Conservation (phyloP, 2,888 invertebrate genomes). For the Protophormia terraenovae region DNA sequence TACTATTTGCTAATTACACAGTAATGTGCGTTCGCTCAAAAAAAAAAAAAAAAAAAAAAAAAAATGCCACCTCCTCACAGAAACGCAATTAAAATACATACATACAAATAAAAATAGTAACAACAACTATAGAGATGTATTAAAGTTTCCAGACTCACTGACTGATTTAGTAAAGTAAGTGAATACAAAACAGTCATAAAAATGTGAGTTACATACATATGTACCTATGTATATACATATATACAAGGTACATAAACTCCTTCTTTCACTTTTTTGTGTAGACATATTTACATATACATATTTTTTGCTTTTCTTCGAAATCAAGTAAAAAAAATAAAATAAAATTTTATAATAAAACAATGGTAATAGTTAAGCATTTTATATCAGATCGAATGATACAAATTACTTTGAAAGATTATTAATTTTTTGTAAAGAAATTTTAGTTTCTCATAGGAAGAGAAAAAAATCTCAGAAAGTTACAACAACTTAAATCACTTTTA, state of each 20-base stretch:
- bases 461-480: no score
- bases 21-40: conserved; percentile 74
- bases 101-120: not conserved
- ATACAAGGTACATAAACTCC: conserved; percentile 44
- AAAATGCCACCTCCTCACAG: conserved; percentile 74
- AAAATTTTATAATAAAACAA: no score
- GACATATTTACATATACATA: no score
- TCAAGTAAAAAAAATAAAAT: no score
- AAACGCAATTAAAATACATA: conserved; percentile 30
- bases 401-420: no score
- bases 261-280: not conserved
- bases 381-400: no score
- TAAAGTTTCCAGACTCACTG: conserved; percentile 16
- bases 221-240: conserved; percentile 42
- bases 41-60: no score
- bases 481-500: no score
- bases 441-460: no score
- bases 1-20: conserved; percentile 77
- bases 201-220: conserved; percentile 33
- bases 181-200: conserved; percentile 35
- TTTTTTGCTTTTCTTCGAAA: not conserved
- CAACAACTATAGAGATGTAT: not conserved
- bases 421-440: no score
- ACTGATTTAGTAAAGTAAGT: conserved; percentile 23
- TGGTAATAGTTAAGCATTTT: no score